Evolutionary conservation across 1,140 invertebrate genomes (phyloP).

Genomic region (Aphaenogaster floridana): DNA sequence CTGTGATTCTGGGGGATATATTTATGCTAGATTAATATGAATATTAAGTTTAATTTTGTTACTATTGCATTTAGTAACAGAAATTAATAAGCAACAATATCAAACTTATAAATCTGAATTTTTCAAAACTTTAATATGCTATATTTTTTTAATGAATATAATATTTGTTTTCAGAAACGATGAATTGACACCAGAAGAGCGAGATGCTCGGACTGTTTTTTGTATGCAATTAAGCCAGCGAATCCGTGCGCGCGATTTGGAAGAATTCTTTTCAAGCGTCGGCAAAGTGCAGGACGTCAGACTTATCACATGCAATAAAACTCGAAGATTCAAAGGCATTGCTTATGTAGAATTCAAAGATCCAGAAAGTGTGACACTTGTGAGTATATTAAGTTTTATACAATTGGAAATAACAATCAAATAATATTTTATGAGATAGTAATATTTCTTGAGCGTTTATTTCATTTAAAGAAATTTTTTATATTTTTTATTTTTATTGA

Average conservation of each 20-base stretch:
- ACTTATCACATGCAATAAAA: constrained; percentile 99
- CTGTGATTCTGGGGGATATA: constrained; percentile 74
- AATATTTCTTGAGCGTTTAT: neutral
- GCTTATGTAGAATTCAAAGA: constrained; percentile 99
- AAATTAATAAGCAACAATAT: constrained; percentile 45
- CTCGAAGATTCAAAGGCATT: constrained; percentile 99
- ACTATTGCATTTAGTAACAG: constrained; percentile 22
- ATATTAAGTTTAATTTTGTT: constrained; percentile 24
- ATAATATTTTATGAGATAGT: neutral
- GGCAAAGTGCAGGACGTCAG: constrained; percentile 99
- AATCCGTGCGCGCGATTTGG: constrained; percentile 97
- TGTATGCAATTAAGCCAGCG: constrained; percentile 98
- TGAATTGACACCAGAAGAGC: constrained; percentile 98
- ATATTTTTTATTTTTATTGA: neutral
- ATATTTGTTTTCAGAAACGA: constrained; percentile 81
- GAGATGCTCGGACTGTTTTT: constrained; percentile 99
- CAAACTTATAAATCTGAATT: constrained; percentile 35
- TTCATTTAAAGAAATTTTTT: neutral
- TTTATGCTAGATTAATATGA: constrained; percentile 73
- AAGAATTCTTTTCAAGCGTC: constrained; percentile 99
- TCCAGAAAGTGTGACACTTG: constrained; percentile 98
- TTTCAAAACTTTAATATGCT: neutral
- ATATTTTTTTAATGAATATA: neutral
- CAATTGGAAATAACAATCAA: neutral
- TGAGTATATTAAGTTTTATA: constrained; percentile 85